phyloP scores from a whole-genome alignment of 2,797 vertebrate species.

The Macrochelys suwanniensis region DNA sequence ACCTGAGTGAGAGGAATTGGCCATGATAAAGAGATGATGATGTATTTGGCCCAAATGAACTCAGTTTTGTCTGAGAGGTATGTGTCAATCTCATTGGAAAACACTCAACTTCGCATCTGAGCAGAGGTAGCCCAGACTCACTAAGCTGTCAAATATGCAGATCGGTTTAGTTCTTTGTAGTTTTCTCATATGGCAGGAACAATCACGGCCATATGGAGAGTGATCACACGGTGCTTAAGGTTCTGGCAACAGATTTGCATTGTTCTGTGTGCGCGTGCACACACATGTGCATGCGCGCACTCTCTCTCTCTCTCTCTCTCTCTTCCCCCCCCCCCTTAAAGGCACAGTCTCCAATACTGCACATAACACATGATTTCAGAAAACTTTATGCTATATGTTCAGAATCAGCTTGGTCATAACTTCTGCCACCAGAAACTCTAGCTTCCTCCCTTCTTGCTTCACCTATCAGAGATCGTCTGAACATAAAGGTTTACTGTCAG shows the following conservation, averaged over 20 bases:
- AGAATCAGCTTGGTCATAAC: accelerated
- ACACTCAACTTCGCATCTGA: background rate
- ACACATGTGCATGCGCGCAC: too few species aligned
- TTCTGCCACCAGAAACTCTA: background rate
- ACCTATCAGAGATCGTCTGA: background rate
- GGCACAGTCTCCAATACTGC: background rate
- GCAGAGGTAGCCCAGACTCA: background rate
- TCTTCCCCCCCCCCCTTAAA: background rate
- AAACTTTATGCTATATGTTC: background rate
- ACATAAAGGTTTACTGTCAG: background rate
- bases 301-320: too few species aligned
- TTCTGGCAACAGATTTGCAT: background rate
- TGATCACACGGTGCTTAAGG: background rate
- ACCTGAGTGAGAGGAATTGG: background rate
- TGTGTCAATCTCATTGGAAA: background rate
- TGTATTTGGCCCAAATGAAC: background rate
- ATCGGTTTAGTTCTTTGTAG: background rate
- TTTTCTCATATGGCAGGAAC: background rate
- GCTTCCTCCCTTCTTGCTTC: background rate
- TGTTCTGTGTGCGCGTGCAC: background rate
- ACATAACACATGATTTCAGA: background rate
- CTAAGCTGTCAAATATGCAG: background rate
- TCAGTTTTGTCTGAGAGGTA: background rate
- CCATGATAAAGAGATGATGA: background rate
- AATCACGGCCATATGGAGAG: background rate